Percentiles rank a stretch among this genome's conserved stretches.
phyloP scores from a whole-genome alignment of 2,113 vertebrate species.

The Cinclus mexicanus region DNA sequence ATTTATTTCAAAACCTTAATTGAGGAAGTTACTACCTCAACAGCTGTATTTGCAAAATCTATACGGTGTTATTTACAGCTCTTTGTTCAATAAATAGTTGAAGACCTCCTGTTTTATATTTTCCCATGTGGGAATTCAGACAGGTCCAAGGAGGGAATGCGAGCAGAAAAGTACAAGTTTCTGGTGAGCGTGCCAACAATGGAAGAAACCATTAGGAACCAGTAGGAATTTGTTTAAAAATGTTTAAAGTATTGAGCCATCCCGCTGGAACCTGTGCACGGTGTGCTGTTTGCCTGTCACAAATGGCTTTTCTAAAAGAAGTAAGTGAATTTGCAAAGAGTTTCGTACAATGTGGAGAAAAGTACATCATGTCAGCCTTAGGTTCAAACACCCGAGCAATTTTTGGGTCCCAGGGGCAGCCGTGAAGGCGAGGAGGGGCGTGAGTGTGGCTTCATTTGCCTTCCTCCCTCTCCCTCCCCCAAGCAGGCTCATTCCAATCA shows the following conservation, averaged over 20 bases:
- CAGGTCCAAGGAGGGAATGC: constrained; percentile 4
- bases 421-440: constrained; percentile 10
- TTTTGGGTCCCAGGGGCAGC: constrained; percentile 25
- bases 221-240: constrained; percentile 38
- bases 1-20: background rate
- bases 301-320: background rate
- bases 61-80: background rate
- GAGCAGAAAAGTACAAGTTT: background rate
- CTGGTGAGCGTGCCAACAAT: background rate
- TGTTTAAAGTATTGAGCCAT: background rate
- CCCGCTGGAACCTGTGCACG: background rate
- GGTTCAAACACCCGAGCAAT: background rate
- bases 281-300: background rate
- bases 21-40: background rate
- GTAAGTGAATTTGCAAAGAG: background rate
- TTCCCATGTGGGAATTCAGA: constrained; percentile 17
- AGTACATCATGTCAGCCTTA: background rate
- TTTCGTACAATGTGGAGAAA: background rate
- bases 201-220: constrained; percentile 30
- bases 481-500: constrained; percentile 75
- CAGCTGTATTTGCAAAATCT: constrained; percentile 20
- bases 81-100: background rate
- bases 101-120: constrained; percentile 39
- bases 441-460: background rate
- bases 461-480: constrained; percentile 13